These are phyloP conservation scores for Nemotelus pantherinus DNA, from an alignment of 2,888 invertebrate genomes.

Conservation along the genomic window DNA sequence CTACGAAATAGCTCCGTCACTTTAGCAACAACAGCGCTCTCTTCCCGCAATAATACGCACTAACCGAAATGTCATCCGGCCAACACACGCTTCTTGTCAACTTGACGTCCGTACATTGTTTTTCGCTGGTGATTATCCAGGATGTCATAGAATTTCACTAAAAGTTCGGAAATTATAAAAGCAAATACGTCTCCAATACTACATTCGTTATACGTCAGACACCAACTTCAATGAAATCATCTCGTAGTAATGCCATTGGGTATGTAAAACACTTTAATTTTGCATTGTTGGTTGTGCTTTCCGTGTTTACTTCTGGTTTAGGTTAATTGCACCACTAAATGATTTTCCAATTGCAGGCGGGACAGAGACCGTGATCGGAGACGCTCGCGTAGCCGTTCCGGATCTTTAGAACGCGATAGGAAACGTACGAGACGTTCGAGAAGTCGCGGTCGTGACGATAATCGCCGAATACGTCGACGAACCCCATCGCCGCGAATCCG, in stretches of 20 bases:
- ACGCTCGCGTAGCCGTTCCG: slow-evolving; percentile 66
- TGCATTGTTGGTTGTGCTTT: neutral
- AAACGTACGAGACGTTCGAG: slow-evolving; percentile 72
- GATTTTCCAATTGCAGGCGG: slow-evolving; percentile 50
- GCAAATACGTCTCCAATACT: too few relatives aligned
- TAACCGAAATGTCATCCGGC: too few relatives aligned
- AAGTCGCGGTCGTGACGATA: slow-evolving; percentile 67
- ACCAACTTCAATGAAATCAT: slow-evolving; percentile 35
- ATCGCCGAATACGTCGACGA: slow-evolving; percentile 33
- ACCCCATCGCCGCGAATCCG: slow-evolving; percentile 31
- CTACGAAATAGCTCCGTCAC: too few relatives aligned
- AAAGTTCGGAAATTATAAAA: too few relatives aligned
- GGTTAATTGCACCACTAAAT: neutral
- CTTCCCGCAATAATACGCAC: too few relatives aligned
- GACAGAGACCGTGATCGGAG: slow-evolving; percentile 59
- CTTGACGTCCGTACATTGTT: too few relatives aligned
- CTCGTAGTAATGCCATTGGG: slow-evolving; percentile 21
- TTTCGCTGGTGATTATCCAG: too few relatives aligned
- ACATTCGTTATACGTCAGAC: neutral
- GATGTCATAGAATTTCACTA: too few relatives aligned
- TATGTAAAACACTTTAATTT: neutral
- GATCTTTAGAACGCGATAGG: slow-evolving; percentile 69
- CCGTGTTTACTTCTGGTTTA: neutral
- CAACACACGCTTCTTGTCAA: too few relatives aligned
- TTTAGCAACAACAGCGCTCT: too few relatives aligned